phyloP scores from a whole-genome alignment of 2,888 invertebrate genomes.

The Micoletzkya japonica region DNA sequence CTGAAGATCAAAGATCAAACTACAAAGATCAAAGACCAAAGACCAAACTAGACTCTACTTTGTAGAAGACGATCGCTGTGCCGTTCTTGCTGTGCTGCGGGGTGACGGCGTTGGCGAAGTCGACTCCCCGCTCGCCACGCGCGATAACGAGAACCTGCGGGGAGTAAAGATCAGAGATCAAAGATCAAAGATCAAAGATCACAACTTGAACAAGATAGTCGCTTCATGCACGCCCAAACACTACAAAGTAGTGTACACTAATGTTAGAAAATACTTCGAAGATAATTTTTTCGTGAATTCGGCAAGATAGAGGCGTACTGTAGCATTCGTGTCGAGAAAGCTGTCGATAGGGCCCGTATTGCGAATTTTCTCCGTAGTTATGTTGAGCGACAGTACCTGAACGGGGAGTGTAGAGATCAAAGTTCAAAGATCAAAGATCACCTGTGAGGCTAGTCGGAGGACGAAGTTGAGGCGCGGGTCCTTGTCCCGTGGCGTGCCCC shows the following conservation, averaged over 20 bases:
- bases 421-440: conserved; percentile 12
- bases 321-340: conserved; percentile 53
- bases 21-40: neutral
- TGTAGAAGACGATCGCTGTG: conserved; percentile 71
- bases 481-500: conserved; percentile 25
- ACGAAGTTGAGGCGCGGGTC: conserved; percentile 33
- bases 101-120: conserved; percentile 52
- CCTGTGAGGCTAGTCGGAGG: conserved; percentile 45
- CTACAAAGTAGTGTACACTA: neutral
- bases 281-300: too few relatives aligned
- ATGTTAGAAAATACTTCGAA: conserved; percentile 4
- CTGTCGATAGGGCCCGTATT: conserved; percentile 47
- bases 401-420: neutral
- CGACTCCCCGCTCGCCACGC: conserved; percentile 57
- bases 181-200: too few relatives aligned
- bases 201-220: conserved; percentile 29
- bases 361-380: conserved; percentile 54
- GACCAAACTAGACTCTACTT: conserved; percentile 56
- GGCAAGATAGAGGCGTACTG: too few relatives aligned
- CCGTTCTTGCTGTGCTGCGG: conserved; percentile 29
- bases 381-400: conserved; percentile 42
- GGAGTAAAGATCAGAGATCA: too few relatives aligned
- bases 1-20: conserved; percentile 31
- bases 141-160: too few relatives aligned
- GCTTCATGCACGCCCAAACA: neutral